Evolutionary conservation across 2,113 vertebrate species (phyloP), one percentile per base, ranked within the genome.

Genomic region (Mystacornis crossleyi): DNA sequence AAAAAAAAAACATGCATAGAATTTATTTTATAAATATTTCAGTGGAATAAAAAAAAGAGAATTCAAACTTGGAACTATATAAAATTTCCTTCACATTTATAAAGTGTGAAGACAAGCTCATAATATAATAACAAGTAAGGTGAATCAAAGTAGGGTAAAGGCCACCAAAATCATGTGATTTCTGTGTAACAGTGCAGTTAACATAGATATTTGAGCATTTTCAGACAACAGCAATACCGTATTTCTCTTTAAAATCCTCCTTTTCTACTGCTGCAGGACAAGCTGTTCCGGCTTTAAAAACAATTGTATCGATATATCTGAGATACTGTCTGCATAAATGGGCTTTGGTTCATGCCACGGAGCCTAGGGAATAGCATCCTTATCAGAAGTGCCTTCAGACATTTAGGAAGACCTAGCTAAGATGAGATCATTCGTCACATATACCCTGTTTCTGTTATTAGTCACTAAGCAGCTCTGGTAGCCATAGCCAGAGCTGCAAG

Each of bases 11-110:
- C 16, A 67, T 28, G 31, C 29, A 17, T 24, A 86, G 75, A 85
- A 34, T 92, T 80, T 75, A 1, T 88, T 80, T 72, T 28, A 61
- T 43, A 57, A 88, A 91, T 83, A 86, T 89, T 86, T 31, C 31
- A 78, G 29, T 71, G 72, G 28, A 91, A 80, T 86, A 91, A 75
- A 21, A 57, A 77, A 72, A 58, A 43, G 53, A 19, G 3, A 10
- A 65, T 92, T 62, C 50, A 89, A 48, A 36, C 2, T 3, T 77
- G 61, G 14, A 95, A 80, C 26, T 90, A 28, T 75, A 36, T 79
- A 94, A 87, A 88, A 61, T 86, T 97, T 96, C 69, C 36, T 90
- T 96, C 86, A 86, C 42, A 57, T 94, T 82, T 83, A 72, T 83
- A 89, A 93, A 95, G 62, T 89, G 11, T 48, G 18, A 95, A 93